Evolutionary conservation across 2,797 vertebrate species (phyloP).

Genomic region (Zalophus californianus): DNA sequence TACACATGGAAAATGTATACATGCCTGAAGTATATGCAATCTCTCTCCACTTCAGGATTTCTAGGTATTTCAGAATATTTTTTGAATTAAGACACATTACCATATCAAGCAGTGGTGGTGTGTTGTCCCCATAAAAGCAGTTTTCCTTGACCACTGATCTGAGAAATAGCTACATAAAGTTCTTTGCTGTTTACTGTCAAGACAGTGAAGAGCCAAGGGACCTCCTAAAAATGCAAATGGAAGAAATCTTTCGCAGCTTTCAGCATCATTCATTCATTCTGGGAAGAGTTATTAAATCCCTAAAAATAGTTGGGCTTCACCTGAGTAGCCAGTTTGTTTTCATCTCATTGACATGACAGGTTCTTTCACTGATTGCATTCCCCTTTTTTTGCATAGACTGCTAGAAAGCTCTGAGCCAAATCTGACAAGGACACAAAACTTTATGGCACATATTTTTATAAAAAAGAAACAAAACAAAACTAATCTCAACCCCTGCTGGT

Average conservation of each 20-base stretch:
- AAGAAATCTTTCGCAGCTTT: not conserved
- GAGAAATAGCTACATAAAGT: not conserved
- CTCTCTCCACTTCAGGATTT: not conserved
- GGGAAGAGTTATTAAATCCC: slow-evolving; percentile 55
- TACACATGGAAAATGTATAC: slow-evolving; percentile 13
- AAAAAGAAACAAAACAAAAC: not conserved
- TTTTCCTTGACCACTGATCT: slow-evolving; percentile 15
- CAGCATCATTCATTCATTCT: not conserved
- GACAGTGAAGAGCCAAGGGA: not conserved
- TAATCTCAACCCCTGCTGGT: not conserved
- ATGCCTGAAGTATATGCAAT: not conserved
- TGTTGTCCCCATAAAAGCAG: not conserved
- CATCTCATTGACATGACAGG: slow-evolving; percentile 37
- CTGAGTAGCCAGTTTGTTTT: slow-evolving; percentile 66
- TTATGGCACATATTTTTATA: slow-evolving; percentile 5
- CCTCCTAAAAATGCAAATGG: slow-evolving; percentile 6
- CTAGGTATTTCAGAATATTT: slow-evolving; percentile 41
- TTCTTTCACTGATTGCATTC: slow-evolving; percentile 56
- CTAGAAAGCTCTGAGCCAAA: slow-evolving; percentile 62
- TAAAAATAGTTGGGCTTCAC: slow-evolving; percentile 58
- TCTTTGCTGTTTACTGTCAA: slow-evolving; percentile 1
- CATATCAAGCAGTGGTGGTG: not conserved
- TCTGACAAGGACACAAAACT: slow-evolving; percentile 47
- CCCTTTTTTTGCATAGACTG: slow-evolving; percentile 55
- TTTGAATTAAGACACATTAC: slow-evolving; percentile 34